Percentiles rank a stretch among this genome's conserved stretches.
These are phyloP conservation scores for Burhinus bistriatus DNA, from an alignment of 2,113 vertebrate genomes.

Conservation along the genomic window DNA sequence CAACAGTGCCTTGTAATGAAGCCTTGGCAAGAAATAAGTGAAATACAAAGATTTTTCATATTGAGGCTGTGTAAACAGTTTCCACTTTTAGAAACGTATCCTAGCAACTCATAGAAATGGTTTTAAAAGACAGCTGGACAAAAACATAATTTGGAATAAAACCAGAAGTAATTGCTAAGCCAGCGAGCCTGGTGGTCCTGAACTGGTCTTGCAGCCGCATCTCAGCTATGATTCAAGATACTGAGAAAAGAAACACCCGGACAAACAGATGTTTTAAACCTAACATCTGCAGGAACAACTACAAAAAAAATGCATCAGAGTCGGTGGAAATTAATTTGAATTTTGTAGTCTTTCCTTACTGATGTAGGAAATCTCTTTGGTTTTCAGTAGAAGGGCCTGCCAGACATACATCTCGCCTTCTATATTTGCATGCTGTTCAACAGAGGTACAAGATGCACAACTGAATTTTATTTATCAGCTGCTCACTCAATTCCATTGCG, in stretches of 20 bases:
- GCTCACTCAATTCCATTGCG: background rate
- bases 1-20: constrained; percentile 10
- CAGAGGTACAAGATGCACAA: background rate
- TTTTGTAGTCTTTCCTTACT: background rate
- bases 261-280: background rate
- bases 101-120: constrained; percentile 31
- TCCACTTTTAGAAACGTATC: constrained; percentile 61
- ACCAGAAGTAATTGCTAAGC: background rate
- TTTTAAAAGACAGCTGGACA: constrained; percentile 50
- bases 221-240: background rate
- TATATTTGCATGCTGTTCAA: background rate
- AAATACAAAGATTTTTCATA: constrained; percentile 25
- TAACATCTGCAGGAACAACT: background rate
- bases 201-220: background rate
- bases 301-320: background rate
- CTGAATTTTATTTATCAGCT: constrained; percentile 19
- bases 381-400: background rate
- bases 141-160: constrained; percentile 12
- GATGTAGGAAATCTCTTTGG: background rate
- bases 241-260: background rate
- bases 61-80: constrained; percentile 12
- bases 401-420: background rate
- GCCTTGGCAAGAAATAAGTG: constrained; percentile 29
- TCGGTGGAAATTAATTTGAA: background rate
- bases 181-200: background rate